These are phyloP conservation scores for Onychomys arenicola DNA, from an alignment of 2,797 vertebrate species.

Conservation along the genomic window DNA sequence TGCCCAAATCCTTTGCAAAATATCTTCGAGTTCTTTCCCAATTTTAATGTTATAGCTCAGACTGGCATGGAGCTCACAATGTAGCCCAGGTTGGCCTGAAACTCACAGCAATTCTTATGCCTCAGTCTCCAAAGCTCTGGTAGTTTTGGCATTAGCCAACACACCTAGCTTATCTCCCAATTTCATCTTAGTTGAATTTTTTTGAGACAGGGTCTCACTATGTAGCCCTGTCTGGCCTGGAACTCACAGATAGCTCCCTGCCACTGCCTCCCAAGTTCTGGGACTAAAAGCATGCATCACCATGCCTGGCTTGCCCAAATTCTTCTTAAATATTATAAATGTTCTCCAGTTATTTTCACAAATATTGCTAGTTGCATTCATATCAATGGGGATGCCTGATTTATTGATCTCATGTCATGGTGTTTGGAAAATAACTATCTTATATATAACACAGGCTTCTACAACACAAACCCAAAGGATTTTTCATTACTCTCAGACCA, in stretches of 20 bases:
- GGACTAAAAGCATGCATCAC: background rate
- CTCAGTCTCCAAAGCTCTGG: background rate
- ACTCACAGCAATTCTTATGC: background rate
- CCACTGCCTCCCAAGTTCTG: background rate
- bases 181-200: background rate
- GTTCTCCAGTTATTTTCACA: conserved; percentile 16
- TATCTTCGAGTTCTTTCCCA: conserved; percentile 40
- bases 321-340: conserved; percentile 49
- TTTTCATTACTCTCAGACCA: background rate
- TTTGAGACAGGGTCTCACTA: background rate
- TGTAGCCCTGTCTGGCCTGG: background rate
- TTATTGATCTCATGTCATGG: conserved; percentile 6
- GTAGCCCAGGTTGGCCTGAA: background rate
- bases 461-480: conserved; percentile 23
- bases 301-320: background rate
- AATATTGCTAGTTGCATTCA: conserved; percentile 38
- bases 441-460: background rate
- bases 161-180: background rate
- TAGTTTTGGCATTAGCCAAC: background rate
- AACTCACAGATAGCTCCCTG: background rate
- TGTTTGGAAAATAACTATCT: conserved; percentile 35
- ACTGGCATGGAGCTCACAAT: background rate
- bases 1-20: conserved; percentile 44
- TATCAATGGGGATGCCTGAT: background rate
- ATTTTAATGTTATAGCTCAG: background rate